Evolutionary conservation across 2,797 vertebrate genomes (phyloP), one percentile per base, ranked within the genome.

Genomic region (Mus caroli): DNA sequence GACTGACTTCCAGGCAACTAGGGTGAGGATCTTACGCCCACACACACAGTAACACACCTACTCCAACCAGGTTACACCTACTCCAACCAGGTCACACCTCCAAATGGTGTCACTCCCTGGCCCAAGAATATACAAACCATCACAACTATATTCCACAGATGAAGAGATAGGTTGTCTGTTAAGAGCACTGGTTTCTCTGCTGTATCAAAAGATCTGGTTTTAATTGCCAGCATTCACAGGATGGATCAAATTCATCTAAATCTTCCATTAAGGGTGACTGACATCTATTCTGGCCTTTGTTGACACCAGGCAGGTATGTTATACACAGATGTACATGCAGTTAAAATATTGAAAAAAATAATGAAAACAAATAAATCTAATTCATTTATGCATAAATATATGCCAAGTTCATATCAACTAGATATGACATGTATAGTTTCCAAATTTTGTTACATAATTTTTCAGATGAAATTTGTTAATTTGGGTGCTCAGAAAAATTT

Each of bases 331-430:
- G 13, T 54, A 54, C 2, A n/a, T n/a, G 9, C n/a, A 37, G 8
- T 34, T 20, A 78, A 52, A 52, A 52, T 31, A 34, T 7, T 78
- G 52, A 50, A 34, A 10, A n/a, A 60, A 40, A 83, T 19, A 40
- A 60, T 60, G 2, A 40, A 60, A 78, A 50, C 28, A 31, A n/a
- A n/a, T 37, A 56, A 79, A 56, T 56, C 10, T 79, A 56, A n/a
- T 10, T n/a, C 15, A n/a, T n/a, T 1, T n/a, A 79, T 79, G 2
- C 19, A 54, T 54, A 22, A 4, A 54, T 58, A 71, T 98, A 96
- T 97, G 97, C 82, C 95, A 97, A 97, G 96, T 95, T 96, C 84
- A 95, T 96, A 94, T 94, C 96, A 98, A 97, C 95, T 93, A 96
- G 97, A 97, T 97, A 96, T 50, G 87, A 94, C 95, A 98, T 97